These are phyloP conservation scores for Bungarus multicinctus DNA, from an alignment of 2,113 vertebrate species.

Conservation along the genomic window DNA sequence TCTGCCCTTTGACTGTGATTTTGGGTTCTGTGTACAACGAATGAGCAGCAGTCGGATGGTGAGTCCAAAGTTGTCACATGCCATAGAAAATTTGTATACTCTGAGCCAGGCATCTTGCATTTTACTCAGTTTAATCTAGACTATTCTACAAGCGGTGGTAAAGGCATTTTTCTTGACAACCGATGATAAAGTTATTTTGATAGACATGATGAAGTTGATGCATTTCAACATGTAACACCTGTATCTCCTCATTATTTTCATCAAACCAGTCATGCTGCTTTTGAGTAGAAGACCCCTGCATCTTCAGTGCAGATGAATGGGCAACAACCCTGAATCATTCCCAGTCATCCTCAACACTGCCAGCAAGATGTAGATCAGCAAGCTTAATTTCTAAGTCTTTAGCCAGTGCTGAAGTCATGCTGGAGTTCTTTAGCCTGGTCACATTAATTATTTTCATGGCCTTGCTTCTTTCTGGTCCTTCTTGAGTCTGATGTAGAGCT, in stretches of 20 bases:
- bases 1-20: not conserved
- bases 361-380: not conserved
- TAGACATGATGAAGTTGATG: not conserved
- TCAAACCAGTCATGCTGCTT: not conserved
- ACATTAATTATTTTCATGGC: not conserved
- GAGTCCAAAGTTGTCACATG: not conserved
- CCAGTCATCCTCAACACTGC: not conserved
- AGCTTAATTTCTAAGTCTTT: not conserved
- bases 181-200: not conserved
- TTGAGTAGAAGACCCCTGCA: not conserved
- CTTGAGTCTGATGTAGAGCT: not conserved
- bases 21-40: not conserved
- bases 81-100: not conserved
- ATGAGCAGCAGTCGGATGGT: not conserved
- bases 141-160: not conserved
- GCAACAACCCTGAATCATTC: not conserved
- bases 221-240: not conserved
- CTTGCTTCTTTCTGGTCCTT: not conserved
- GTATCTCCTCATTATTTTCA: not conserved
- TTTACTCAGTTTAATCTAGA: not conserved
- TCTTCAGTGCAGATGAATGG: not conserved
- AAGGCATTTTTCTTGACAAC: not conserved
- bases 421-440: not conserved
- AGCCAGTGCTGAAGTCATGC: not conserved
- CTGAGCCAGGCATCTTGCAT: not conserved